Conservation (phyloP, 2,888 invertebrate species). For the Lacanobia oleracea region DNA sequence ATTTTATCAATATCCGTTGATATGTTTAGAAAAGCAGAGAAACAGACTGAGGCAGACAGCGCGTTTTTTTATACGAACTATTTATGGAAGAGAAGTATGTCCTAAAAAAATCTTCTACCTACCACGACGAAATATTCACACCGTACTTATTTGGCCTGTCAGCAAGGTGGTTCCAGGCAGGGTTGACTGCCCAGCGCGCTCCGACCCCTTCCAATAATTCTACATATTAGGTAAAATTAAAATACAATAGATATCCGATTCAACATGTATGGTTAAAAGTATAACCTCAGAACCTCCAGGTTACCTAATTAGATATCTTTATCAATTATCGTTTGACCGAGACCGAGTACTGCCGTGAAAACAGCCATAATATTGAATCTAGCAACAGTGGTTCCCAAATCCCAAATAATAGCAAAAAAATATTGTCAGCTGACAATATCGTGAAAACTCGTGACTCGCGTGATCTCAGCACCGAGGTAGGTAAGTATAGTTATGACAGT, state of each 20-base stretch:
- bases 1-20: too few relatives aligned
- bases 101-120: too few relatives aligned
- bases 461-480: slow-evolving; percentile 27
- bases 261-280: too few relatives aligned
- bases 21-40: too few relatives aligned
- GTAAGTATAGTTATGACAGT: slow-evolving; percentile 3
- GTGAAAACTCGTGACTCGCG: slow-evolving; percentile 14
- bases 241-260: neutral
- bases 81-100: neutral
- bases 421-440: neutral
- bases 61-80: too few relatives aligned
- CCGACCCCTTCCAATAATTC: neutral
- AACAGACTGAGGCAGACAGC: too few relatives aligned
- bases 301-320: too few relatives aligned
- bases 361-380: neutral
- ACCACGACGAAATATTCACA: neutral
- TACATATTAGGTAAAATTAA: neutral
- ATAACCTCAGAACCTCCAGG: too few relatives aligned
- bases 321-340: too few relatives aligned
- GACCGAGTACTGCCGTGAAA: neutral
- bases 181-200: neutral
- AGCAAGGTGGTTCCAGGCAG: too few relatives aligned
- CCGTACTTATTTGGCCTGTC: neutral
- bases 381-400: neutral
- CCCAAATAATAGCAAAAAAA: neutral